phyloP scores from a whole-genome alignment of 2,113 vertebrate species.

The Neopipo cinnamomea region DNA sequence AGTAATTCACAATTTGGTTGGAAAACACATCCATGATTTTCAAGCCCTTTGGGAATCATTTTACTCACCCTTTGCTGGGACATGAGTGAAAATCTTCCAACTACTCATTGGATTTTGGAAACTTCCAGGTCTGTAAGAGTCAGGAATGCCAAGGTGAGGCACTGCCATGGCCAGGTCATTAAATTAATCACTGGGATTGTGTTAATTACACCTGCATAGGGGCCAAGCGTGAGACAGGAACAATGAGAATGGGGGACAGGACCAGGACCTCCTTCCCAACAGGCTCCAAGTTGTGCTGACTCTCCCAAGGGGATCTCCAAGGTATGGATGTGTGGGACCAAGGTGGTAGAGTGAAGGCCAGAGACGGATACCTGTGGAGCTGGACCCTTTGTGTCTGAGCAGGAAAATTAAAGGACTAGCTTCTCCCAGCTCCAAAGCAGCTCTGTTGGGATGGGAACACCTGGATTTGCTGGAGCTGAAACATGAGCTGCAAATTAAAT shows the following conservation, averaged over 20 bases:
- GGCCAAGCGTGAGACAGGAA: rapidly evolving
- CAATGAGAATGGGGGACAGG: rapidly evolving
- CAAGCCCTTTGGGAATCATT: rapidly evolving
- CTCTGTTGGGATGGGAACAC: rapidly evolving
- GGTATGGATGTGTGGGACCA: background rate
- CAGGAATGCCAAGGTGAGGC: rapidly evolving
- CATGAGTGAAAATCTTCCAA: rapidly evolving
- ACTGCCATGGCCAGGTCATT: background rate
- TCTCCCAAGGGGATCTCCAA: background rate
- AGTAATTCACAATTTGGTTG: background rate
- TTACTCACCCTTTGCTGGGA: background rate
- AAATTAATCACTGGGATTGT: background rate
- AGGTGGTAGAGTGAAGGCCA: rapidly evolving
- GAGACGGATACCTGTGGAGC: background rate
- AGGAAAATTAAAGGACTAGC: background rate
- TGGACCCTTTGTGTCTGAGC: rapidly evolving
- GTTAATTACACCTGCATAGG: background rate
- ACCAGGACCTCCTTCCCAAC: background rate
- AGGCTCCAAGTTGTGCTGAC: background rate
- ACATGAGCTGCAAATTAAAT: rapidly evolving
- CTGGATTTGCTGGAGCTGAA: background rate
- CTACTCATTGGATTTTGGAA: background rate
- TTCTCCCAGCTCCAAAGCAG: background rate
- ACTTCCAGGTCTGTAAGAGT: background rate
- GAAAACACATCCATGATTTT: background rate